These are phyloP conservation scores for Umimayanthus chanpuru DNA, from an alignment of 92 coral and sea anemone species.

Conservation along the genomic window DNA sequence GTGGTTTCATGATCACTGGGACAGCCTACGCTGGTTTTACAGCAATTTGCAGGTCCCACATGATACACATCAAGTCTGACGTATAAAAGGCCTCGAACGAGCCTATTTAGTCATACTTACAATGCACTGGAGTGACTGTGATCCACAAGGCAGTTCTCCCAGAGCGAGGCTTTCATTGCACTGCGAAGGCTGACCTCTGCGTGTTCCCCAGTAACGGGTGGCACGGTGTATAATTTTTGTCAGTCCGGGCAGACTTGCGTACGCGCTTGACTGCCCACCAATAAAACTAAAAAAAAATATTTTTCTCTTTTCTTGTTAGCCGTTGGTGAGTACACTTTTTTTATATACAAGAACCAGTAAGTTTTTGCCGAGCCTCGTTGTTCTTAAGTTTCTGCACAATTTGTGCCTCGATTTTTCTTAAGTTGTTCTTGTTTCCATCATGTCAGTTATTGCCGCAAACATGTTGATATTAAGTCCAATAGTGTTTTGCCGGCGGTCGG, in stretches of 20 bases:
- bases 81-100: slow-evolving; percentile 26
- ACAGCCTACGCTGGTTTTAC: neutral
- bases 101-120: slow-evolving; percentile 35
- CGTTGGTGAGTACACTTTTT: too few species aligned
- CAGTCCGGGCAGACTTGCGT: slow-evolving; percentile 51
- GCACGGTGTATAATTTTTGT: slow-evolving; percentile 49
- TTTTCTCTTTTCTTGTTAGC: too few species aligned
- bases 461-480: too few species aligned
- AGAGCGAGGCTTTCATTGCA: slow-evolving; percentile 53
- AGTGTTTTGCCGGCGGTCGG: too few species aligned
- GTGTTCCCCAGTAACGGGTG: slow-evolving; percentile 34
- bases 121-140: slow-evolving; percentile 49
- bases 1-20: neutral
- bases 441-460: too few species aligned
- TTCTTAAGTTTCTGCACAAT: too few species aligned
- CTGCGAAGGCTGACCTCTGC: neutral
- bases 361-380: too few species aligned
- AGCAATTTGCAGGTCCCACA: neutral
- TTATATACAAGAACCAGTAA: too few species aligned
- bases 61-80: neutral
- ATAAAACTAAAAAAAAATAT: neutral
- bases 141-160: slow-evolving; percentile 54
- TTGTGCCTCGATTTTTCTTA: too few species aligned
- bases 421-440: too few species aligned
- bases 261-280: slow-evolving; percentile 57